Evolutionary conservation across 1,140 invertebrate genomes (phyloP).

Genomic region (Drosophila asahinai): DNA sequence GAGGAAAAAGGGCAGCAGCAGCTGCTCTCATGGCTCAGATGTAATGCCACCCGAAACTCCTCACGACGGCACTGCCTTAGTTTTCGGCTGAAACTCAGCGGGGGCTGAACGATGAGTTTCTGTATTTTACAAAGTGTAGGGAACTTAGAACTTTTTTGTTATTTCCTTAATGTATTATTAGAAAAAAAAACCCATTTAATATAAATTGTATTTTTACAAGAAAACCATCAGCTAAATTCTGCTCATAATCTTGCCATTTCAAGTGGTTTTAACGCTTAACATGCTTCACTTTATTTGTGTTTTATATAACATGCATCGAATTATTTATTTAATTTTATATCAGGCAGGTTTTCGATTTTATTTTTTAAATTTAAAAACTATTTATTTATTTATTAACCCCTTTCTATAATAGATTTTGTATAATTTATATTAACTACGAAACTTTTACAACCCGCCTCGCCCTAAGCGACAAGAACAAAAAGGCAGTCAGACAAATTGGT

Average conservation of each 20-base stretch:
- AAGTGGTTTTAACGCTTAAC: too few relatives aligned
- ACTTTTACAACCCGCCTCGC: slow-evolving; percentile 26
- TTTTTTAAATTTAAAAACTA: too few relatives aligned
- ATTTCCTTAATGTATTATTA: too few relatives aligned
- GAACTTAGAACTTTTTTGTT: too few relatives aligned
- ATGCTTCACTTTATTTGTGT: too few relatives aligned
- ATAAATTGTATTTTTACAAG: too few relatives aligned
- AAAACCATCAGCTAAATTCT: too few relatives aligned
- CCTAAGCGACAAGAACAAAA: slow-evolving; percentile 26
- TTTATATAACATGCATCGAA: background rate
- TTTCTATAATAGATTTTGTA: too few relatives aligned
- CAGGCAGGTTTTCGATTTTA: too few relatives aligned
- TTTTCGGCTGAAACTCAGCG: slow-evolving; percentile 7
- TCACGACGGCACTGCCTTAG: slow-evolving; percentile 18
- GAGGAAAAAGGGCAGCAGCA: slow-evolving; percentile 33
- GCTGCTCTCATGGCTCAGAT: slow-evolving; percentile 52
- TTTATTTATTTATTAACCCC: background rate
- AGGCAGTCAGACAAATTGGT: slow-evolving; percentile 76
- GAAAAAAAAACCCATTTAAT: too few relatives aligned
- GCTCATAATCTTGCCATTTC: too few relatives aligned
- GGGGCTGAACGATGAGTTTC: background rate
- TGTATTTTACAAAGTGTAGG: too few relatives aligned
- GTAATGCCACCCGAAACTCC: slow-evolving; percentile 20
- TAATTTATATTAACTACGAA: background rate
- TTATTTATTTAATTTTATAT: background rate